Conservation (phyloP, 2,888 invertebrate genomes). For the Drosophila ezoana region DNA sequence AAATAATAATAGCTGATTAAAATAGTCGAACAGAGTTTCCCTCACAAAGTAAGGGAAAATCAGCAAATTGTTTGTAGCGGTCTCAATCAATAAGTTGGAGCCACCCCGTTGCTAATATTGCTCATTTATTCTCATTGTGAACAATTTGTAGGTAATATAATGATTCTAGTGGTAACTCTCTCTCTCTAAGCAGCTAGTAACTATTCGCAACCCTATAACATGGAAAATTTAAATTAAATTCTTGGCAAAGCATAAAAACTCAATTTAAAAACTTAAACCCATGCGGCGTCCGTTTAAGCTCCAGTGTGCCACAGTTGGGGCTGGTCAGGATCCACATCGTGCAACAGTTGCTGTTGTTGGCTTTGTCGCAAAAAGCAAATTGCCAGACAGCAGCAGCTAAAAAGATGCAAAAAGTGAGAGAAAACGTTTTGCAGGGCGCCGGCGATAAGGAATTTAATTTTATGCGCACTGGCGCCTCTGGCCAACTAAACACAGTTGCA, state of each 20-base stretch:
- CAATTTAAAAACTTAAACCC: slow-evolving; percentile 36
- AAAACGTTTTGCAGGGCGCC: slow-evolving; percentile 27
- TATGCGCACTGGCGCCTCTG: slow-evolving; percentile 55
- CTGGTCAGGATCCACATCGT: slow-evolving; percentile 36
- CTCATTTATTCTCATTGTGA: neutral
- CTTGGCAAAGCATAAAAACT: slow-evolving; percentile 25
- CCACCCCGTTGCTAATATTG: neutral
- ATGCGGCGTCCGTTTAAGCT: slow-evolving; percentile 30
- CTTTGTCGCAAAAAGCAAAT: slow-evolving; percentile 33
- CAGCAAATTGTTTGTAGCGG: no score
- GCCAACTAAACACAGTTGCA: slow-evolving; percentile 30
- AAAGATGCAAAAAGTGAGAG: slow-evolving; percentile 6
- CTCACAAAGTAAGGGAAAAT: no score
- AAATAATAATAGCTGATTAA: no score
- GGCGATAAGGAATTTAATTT: slow-evolving; percentile 62
- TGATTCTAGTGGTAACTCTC: neutral
- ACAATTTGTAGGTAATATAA: neutral
- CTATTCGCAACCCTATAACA: neutral
- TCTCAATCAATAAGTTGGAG: no score
- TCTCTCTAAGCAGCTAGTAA: neutral
- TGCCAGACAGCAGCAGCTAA: slow-evolving; percentile 29
- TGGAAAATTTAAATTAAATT: slow-evolving; percentile 35
- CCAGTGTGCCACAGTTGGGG: slow-evolving; percentile 22
- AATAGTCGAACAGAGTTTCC: no score
- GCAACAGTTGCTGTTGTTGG: slow-evolving; percentile 46